A percentile compares a stretch with the other conserved stretches of the same genome.
Evolutionary conservation across 92 coral and sea anemone species (phyloP).

Genomic region (Umimayanthus chanpuru): DNA sequence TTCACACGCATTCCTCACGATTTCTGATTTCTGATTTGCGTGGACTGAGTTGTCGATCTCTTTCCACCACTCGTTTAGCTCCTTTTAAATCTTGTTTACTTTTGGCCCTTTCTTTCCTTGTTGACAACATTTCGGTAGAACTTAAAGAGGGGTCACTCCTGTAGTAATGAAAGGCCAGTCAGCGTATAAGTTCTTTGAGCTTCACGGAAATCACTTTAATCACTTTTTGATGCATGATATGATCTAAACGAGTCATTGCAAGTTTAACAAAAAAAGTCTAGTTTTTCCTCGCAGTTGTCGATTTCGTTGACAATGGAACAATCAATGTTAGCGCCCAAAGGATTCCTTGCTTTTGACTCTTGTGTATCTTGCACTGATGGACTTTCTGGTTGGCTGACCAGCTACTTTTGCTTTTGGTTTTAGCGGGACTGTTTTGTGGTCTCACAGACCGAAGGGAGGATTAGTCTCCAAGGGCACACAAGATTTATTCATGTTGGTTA

Average conservation of each 20-base stretch:
- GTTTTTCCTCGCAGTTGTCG: constrained; percentile 3
- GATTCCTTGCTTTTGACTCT: not conserved
- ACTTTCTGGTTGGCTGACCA: not conserved
- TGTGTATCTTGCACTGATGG: constrained; percentile 1
- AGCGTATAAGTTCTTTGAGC: constrained; percentile 27
- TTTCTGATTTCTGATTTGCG: too few relatives aligned
- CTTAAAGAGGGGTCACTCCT: not conserved
- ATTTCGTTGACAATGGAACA: constrained; percentile 7
- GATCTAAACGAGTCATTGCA: not conserved
- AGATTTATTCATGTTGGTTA: constrained; percentile 21
- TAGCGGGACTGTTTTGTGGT: constrained; percentile 23
- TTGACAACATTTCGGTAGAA: constrained; percentile 28
- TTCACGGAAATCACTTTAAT: not conserved
- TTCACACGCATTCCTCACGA: too few relatives aligned
- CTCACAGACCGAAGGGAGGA: constrained; percentile 50
- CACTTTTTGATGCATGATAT: not conserved
- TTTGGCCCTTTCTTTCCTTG: constrained; percentile 20
- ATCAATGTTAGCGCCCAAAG: constrained; percentile 15
- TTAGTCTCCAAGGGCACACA: not conserved
- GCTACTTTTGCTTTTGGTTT: constrained; percentile 15
- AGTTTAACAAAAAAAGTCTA: not conserved
- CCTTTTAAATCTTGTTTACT: constrained; percentile 27
- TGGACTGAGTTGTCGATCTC: too few relatives aligned
- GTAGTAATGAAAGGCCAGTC: constrained; percentile 3
- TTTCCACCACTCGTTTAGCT: constrained; percentile 1